Evolutionary conservation across 1,140 invertebrate genomes (phyloP), one percentile per base, ranked within the genome.

Genomic region (Saxidomus purpurata): DNA sequence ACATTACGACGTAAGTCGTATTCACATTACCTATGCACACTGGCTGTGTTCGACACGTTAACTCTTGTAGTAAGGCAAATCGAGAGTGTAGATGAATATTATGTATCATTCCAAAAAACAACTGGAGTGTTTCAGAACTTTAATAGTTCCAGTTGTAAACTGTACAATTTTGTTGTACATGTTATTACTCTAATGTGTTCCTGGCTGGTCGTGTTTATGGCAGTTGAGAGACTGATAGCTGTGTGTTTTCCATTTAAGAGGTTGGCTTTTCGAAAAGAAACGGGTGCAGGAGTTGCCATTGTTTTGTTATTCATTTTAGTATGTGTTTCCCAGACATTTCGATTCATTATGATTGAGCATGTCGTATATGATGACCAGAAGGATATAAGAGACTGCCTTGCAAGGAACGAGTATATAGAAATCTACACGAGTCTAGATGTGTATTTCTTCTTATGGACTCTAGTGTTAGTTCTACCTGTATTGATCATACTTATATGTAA

Each of bases 1-100:
- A 79, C 61, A 2, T 88, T 93, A 4, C 84, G 93, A 0, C 79
- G 91, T 34, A 93, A 93, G 55, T 94, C 93, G 0, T 94, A 94
- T 90, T 92, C 92, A 13, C 93, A 93, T 61, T 94, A 93, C 59
- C 91, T 94, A 0, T 92, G 91, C 40, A 89, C 90, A 9, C 71
- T 94, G 38, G 92, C 93, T 19, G 81, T 95, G 15, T 95, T 94
- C 80, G 94, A 94, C 87, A 92, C 87, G 61, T 77, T 94, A 8
- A 90, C 90, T n/a, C 87, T 95, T 6, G 55, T 94, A 19, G 74
- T 47, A n/a, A 81, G 91, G 71, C 79, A 90, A 40, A 55, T 92
- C 1, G 69, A 76, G 34, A 79, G 90, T 0, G 77, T 93, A 0
- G 81, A 93, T 52, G 89, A 89, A 22, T 28, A 93, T 19, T 38